These are phyloP conservation scores for Monoplex corrugatus DNA, from an alignment of 2,888 invertebrate genomes.

Conservation along the genomic window DNA sequence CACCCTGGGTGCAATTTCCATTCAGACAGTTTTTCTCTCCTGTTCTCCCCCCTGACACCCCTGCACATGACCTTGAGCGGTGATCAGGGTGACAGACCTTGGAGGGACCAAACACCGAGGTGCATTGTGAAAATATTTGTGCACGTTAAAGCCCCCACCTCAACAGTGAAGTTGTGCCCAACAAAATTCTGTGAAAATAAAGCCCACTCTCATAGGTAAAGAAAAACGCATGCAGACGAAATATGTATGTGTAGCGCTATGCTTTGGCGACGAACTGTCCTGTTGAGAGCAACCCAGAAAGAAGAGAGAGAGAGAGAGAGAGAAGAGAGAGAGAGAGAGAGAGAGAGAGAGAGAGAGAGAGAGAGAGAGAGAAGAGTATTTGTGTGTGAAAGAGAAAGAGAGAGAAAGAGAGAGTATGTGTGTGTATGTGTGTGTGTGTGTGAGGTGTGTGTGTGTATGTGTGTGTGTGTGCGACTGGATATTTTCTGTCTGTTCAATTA, in stretches of 20 bases:
- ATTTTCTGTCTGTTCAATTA: no score
- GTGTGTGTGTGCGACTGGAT: not conserved
- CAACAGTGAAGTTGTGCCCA: not conserved
- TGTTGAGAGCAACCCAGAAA: not conserved
- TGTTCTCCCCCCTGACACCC: no score
- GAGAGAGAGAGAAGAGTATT: slow-evolving; percentile 21
- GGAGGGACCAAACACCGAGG: no score
- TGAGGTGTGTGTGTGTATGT: not conserved
- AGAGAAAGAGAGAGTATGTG: not conserved
- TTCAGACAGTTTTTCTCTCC: no score
- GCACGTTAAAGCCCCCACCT: no score
- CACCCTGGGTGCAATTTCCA: no score
- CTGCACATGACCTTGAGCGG: no score
- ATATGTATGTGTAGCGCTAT: no score
- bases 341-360: slow-evolving; percentile 36
- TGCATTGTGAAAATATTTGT: no score
- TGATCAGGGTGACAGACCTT: no score
- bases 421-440: not conserved
- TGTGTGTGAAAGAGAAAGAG: not conserved
- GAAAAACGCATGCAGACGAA: not conserved
- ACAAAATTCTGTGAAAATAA: not conserved
- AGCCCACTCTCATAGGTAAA: not conserved
- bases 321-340: not conserved
- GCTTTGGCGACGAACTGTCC: no score
- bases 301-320: not conserved